Base-by-base conservation (phyloP, 1,140 invertebrate species). In the Zaprionus davidi region DNA sequence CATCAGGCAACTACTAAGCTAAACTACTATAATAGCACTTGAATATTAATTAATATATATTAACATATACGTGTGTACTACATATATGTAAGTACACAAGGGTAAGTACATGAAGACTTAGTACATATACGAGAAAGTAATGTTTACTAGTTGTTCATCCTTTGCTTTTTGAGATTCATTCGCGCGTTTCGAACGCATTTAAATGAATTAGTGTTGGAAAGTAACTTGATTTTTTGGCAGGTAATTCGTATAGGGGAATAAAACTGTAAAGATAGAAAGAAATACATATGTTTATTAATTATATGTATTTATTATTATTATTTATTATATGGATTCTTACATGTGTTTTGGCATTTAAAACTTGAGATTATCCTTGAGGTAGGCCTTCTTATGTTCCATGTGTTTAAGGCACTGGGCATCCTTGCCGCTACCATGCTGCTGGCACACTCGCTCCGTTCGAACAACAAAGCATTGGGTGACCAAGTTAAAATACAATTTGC, bases 401-500 rank as follows among this genome's bases (percentile, higher is more conserved):
- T 95, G 94, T 68, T 95, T 95, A 13, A 95, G 91, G 86, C 98
- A 99, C 6, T 71, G 58, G 64, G 96, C 96, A 1, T 97, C 97
- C 78, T 96, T 96, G 1, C 97, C 97, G 95, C 96, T 97, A 3
- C 95, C 95, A 11, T 95, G 93, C 79, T 96, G 94, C 13, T 94
- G 93, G 93, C 98, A 99, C 1, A 96, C 93, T 72, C 95, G 95
- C 71, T 97, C 95, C 1, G 95, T 94, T 82, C 97, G 97, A 13
- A 99, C 93, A 1, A 97, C 94, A 93, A 99, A 99, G 90, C 98
- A 99, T 84, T 98, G 97, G 0, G 97, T 98, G 3, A 99, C 95
- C 1, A 98, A 94, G 92, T 99, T 98, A 94, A 99, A 99, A 93
- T 98, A 99, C 7, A 99, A 94, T 88, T 97, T 97, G 2, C 98